Conservation (phyloP, 2,888 invertebrate species). For the Meganola albula region DNA sequence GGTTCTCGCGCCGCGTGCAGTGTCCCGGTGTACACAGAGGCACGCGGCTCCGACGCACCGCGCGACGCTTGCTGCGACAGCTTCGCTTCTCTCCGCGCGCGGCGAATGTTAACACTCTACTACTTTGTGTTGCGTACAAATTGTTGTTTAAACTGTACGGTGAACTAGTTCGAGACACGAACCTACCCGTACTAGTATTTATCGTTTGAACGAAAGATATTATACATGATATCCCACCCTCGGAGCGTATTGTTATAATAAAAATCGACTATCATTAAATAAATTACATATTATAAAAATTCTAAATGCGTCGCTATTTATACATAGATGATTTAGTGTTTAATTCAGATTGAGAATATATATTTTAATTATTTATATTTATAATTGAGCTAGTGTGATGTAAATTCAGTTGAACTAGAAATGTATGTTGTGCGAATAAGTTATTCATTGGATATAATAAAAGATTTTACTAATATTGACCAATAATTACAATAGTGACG, state of each 20-base stretch:
- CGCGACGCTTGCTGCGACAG: constrained; percentile 68
- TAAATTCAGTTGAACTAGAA: constrained; percentile 66
- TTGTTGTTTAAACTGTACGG: constrained; percentile 72
- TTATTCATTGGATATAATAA: constrained; percentile 34
- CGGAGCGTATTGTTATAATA: constrained; percentile 60
- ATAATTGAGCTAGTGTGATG: constrained; percentile 54
- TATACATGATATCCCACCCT: constrained; percentile 56
- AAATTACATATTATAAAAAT: constrained; percentile 48
- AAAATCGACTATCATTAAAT: constrained; percentile 45
- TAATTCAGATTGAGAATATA: constrained; percentile 68
- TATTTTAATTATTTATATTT: constrained; percentile 59
- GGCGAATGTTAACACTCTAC: constrained; percentile 38
- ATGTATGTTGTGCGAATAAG: constrained; percentile 60
- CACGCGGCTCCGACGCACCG: constrained; percentile 24
- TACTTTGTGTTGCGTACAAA: constrained; percentile 70
- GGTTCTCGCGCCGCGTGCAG: constrained; percentile 81
- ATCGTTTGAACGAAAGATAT: constrained; percentile 46
- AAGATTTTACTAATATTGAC: constrained; percentile 55
- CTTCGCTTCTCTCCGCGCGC: constrained; percentile 37
- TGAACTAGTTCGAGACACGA: constrained; percentile 62
- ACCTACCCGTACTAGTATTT: constrained; percentile 65
- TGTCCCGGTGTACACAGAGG: constrained; percentile 29
- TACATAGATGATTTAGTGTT: constrained; percentile 63
- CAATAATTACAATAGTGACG: constrained; percentile 56
- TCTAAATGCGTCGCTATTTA: constrained; percentile 73